Evolutionary conservation across 2,797 vertebrate genomes (phyloP), one percentile per base, ranked within the genome.

Genomic region (Loriculus beryllinus): DNA sequence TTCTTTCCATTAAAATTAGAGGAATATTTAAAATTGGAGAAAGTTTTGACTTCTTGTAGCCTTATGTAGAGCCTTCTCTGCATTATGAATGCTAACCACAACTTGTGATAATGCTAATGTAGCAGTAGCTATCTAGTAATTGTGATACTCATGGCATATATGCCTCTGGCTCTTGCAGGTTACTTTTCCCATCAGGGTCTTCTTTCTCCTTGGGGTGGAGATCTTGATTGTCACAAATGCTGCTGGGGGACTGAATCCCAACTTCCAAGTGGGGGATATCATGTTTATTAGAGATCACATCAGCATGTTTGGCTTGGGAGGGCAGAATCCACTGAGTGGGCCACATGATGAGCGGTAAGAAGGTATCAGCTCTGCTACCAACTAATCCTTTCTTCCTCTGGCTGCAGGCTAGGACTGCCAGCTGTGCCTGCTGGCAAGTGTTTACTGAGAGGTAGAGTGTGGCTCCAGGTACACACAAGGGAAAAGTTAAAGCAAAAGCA

Each of bases 201-300:
- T 99, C 94, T 98, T 82, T 81, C 97, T 98, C 72, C 95, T 99
- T 43, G 98, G 98, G 1, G 98, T 98, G 91, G 72, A 98, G 89
- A 97, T 97, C 45, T 82, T 99, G 88, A 98, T 99, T 71, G 98
- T 99, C 85, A 99, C 98, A 37, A 99, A 99, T 45, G 98, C 98
- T 57, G 98, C 98, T 4, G 98, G 98, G 25, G 98, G 98, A 3
- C 92, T 99, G 71, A 98, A 98, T 54, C 74, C 69, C 26, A 86
- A 71, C 42, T 99, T 97, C 92, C 95, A 95, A 1, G 98, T 98
- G 37, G 98, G 98, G 7, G 98, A 99, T 96, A 98, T 99, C 95
- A 98, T 99, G 98, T 75, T 99, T 81, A 98, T 99, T 67, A 98
- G 97, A 85, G 98, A 99, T 79, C 98, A 99, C 94, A 98, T 99